phyloP scores from a whole-genome alignment of 2,113 vertebrate genomes.

The Nymphicus hollandicus region DNA sequence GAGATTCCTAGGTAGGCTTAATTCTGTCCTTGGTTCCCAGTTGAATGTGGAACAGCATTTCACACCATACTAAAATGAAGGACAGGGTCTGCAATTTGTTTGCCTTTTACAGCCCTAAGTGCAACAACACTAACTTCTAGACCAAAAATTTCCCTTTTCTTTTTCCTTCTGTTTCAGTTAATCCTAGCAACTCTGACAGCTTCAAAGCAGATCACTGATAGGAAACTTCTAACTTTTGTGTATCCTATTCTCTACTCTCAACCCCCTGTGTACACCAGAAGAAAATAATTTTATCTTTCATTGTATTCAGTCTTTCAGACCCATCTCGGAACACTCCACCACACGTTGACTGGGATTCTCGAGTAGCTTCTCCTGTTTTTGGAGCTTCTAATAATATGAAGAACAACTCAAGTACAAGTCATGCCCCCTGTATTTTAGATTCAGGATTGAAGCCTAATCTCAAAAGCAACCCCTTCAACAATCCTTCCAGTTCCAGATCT shows the following conservation, averaged over 20 bases:
- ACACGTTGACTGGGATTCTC: conserved; percentile 57
- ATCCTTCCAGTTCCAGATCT: conserved; percentile 50
- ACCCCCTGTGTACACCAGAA: background rate
- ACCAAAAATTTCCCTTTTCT: background rate
- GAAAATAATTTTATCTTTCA: background rate
- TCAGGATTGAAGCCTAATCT: conserved; percentile 54
- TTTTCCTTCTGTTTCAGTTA: background rate
- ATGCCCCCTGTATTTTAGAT: conserved; percentile 75
- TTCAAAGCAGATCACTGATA: background rate
- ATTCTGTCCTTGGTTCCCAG: background rate
- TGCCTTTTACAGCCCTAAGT: background rate
- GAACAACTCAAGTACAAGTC: conserved; percentile 63
- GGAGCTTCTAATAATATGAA: conserved; percentile 67
- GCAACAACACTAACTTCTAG: background rate
- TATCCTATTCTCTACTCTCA: background rate
- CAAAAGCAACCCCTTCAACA: conserved; percentile 61
- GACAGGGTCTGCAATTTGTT: background rate
- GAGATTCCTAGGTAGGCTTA: background rate
- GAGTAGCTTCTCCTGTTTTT: conserved; percentile 75
- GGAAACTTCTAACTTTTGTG: background rate
- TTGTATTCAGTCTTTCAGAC: conserved; percentile 74
- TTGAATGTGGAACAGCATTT: background rate
- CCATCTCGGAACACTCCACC: conserved; percentile 52
- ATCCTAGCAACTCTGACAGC: background rate
- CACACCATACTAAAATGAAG: background rate